These are phyloP conservation scores for Canis aureus DNA, from an alignment of 2,113 vertebrate genomes.

Conservation along the genomic window DNA sequence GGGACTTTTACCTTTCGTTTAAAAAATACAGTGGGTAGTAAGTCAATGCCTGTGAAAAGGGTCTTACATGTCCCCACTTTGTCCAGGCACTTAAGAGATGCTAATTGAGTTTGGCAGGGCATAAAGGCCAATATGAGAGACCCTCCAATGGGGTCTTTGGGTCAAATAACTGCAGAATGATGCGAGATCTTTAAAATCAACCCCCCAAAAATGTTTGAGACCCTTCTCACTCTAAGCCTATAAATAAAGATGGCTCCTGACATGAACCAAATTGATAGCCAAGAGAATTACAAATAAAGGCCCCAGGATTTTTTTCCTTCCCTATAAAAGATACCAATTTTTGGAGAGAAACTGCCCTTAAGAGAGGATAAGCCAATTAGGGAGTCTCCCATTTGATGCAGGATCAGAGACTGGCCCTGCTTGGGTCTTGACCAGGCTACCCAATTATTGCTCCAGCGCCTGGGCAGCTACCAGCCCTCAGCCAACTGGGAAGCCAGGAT, in stretches of 20 bases:
- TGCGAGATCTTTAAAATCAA: not conserved
- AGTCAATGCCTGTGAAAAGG: not conserved
- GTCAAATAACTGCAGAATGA: not conserved
- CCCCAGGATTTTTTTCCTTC: conserved; percentile 38
- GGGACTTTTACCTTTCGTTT: not conserved
- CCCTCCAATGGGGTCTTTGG: not conserved
- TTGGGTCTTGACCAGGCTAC: not conserved
- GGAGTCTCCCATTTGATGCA: not conserved
- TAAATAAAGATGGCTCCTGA: conserved; percentile 17
- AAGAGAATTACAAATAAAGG: conserved; percentile 65
- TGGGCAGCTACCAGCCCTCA: not conserved
- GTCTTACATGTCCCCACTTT: not conserved
- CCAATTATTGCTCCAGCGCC: not conserved
- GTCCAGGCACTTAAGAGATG: not conserved
- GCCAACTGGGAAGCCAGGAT: not conserved
- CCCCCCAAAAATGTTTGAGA: not conserved
- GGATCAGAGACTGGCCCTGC: conserved; percentile 37
- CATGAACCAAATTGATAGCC: conserved; percentile 35
- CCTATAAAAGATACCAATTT: conserved; percentile 47
- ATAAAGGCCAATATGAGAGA: not conserved
- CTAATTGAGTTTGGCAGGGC: not conserved
- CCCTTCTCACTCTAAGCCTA: not conserved
- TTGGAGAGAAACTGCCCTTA: conserved; percentile 8
- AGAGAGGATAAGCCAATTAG: conserved; percentile 65
- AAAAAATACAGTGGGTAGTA: not conserved